A percentile compares a stretch with the other conserved stretches of the same genome.
Conservation (phyloP, 2,797 vertebrate species). For the Crenuchus spilurus region DNA sequence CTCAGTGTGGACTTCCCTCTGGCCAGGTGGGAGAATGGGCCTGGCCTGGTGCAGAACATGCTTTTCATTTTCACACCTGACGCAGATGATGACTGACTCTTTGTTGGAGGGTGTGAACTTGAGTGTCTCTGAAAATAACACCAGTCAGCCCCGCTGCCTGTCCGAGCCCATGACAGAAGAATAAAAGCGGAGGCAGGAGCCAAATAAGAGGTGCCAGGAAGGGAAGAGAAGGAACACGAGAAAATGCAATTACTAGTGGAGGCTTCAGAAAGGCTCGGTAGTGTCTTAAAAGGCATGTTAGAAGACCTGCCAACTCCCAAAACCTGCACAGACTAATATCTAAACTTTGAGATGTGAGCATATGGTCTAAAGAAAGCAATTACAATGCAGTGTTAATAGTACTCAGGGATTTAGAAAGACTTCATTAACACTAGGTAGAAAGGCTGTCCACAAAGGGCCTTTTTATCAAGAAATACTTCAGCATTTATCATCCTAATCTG, state of each 20-base stretch:
- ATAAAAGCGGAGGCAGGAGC: constrained; percentile 42
- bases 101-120: constrained; percentile 56
- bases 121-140: constrained; percentile 64
- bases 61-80: constrained; percentile 58
- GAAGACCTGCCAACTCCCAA: constrained; percentile 22
- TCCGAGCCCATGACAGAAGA: constrained; percentile 46
- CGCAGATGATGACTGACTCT: constrained; percentile 52
- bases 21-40: constrained; percentile 42
- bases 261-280: constrained; percentile 11
- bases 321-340: neutral
- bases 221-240: constrained; percentile 32
- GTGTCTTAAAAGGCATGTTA: constrained; percentile 40
- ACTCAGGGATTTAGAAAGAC: neutral
- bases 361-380: neutral
- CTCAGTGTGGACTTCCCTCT: constrained; percentile 25
- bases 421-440: neutral
- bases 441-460: too few relatives aligned
- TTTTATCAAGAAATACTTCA: too few relatives aligned
- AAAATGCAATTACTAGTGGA: constrained; percentile 50
- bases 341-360: neutral
- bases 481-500: neutral
- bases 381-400: neutral
- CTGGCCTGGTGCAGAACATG: constrained; percentile 30
- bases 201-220: constrained; percentile 46
- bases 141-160: constrained; percentile 51